phyloP scores from a whole-genome alignment of 2,113 vertebrate genomes.

The Aleadryas rufinucha region DNA sequence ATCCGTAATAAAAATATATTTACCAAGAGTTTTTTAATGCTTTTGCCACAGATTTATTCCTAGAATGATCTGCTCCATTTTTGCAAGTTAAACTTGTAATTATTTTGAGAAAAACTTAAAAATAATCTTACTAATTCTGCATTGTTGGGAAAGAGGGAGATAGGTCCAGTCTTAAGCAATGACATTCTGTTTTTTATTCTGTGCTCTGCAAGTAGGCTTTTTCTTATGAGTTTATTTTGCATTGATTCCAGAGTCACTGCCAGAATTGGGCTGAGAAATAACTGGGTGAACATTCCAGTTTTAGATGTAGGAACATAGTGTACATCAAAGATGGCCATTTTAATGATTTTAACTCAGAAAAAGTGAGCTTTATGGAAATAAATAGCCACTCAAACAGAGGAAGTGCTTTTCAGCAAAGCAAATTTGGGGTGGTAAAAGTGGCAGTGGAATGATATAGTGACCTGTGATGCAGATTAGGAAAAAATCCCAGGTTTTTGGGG shows the following conservation, averaged over 20 bases:
- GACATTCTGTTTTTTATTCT: background rate
- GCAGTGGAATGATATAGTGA: background rate
- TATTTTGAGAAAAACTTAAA: background rate
- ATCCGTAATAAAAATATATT: background rate
- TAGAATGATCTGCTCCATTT: background rate
- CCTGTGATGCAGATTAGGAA: background rate
- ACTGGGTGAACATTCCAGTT: accelerated
- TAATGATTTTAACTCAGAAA: background rate
- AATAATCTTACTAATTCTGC: background rate
- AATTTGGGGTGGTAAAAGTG: background rate
- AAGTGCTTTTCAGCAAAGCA: background rate
- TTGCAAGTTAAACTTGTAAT: background rate
- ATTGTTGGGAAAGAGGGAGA: background rate
- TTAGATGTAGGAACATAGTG: background rate
- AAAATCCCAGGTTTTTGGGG: background rate
- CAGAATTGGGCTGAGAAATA: background rate
- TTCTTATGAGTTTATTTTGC: background rate
- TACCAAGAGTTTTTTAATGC: background rate
- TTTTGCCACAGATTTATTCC: background rate
- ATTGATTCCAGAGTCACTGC: background rate
- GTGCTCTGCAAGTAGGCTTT: background rate
- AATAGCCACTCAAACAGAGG: background rate
- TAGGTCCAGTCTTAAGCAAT: background rate
- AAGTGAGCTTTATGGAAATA: background rate
- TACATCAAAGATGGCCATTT: background rate